Base-by-base conservation (phyloP, 1,140 invertebrate genomes). In the Zaprionus lachaisei region DNA sequence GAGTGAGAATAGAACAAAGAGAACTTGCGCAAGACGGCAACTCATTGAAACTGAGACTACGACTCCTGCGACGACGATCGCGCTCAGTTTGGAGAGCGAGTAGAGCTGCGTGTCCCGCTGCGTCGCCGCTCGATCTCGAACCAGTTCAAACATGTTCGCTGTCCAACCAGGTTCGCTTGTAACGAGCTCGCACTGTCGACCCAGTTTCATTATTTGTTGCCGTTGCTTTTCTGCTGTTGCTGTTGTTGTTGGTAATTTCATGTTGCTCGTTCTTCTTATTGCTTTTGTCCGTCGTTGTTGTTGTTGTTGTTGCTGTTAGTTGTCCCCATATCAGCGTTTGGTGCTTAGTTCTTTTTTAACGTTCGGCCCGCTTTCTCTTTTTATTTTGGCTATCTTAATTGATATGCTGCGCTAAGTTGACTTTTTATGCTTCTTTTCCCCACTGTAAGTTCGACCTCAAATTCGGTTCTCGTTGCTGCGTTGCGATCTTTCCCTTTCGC, bases 321-420 rank as follows among this genome's bases (percentile, higher is more conserved):
- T 77, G 74, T 73, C 72, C 64, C 77, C 80, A 80, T 83, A 80
- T 83, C 63, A 87, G 67, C 84, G 80, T 58, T 75, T 63, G 56
- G 76, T 66, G 83, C 37, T 83, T 74, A 81, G 83, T 87, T n/a
- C 80, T 87, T 87, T 80, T 87, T 89, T 83, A 79, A 81, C 84
- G 68, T 80, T 77, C 63, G 68, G 51, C 34, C 74, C 74, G 84
- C 83, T 87, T 87, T 87, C 83, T 87, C 83, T 87, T 84, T 89
- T 87, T 82, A 83, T 85, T 87, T 87, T 87, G 74, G 81, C 84
- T 81, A 89, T 89, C 49, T 78, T 81, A 83, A 89, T 89, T 87
- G 83, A 83, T 89, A 87, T 83, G 83, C 78, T 83, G 81, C 61
- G 74, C 78, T 74, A 80, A 78, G 83, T 80, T 47, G 41, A 47